Conservation (phyloP, 2,888 invertebrate genomes). For the Himalopsyche japonica region DNA sequence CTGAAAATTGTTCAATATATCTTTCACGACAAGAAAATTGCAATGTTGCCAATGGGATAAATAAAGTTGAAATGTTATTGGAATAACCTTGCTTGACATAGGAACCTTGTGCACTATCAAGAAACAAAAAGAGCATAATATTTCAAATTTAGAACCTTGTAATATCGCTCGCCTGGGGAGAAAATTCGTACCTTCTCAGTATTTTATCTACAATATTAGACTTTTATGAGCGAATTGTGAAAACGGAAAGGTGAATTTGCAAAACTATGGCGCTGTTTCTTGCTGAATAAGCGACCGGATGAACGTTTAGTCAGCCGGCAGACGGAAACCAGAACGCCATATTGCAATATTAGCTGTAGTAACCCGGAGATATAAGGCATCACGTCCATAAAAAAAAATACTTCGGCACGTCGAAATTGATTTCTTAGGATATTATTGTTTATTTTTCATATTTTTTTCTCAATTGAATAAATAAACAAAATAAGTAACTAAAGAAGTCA, state of each 20-base stretch:
- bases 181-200: neutral
- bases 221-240: constrained; percentile 9
- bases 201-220: constrained; percentile 18
- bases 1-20: neutral
- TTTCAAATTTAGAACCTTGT: neutral
- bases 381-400: too few relatives aligned
- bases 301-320: neutral
- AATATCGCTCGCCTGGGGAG: neutral
- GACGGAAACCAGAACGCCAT: neutral
- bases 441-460: too few relatives aligned
- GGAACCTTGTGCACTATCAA: neutral
- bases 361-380: neutral
- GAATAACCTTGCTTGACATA: constrained; percentile 1
- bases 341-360: neutral
- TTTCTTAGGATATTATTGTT: too few relatives aligned
- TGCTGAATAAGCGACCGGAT: neutral
- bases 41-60: neutral
- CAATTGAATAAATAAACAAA: too few relatives aligned
- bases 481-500: too few relatives aligned
- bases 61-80: neutral
- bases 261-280: neutral
- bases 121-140: neutral
- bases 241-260: constrained; percentile 8
- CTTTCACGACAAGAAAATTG: neutral
- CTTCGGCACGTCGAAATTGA: too few relatives aligned